Conservation (phyloP, 2,797 vertebrate genomes). For the Podarcis lilfordi region DNA sequence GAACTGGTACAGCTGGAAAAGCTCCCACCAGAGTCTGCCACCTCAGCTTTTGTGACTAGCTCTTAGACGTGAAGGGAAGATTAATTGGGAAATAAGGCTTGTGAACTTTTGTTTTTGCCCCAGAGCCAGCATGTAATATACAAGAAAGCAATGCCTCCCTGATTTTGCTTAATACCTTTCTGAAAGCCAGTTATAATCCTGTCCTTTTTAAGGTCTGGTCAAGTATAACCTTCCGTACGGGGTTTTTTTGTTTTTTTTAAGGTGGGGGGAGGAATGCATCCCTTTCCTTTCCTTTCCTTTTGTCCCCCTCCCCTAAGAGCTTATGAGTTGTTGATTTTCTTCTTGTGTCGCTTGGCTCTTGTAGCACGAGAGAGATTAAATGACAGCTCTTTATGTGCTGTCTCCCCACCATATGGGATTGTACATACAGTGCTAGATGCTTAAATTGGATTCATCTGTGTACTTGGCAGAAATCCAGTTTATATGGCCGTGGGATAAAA, state of each 20-base stretch:
- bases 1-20: background rate
- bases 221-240: background rate
- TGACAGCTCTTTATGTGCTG: slow-evolving; percentile 12
- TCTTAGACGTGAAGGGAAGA: background rate
- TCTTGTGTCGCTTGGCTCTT: slow-evolving; percentile 10
- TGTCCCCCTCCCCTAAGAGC: background rate
- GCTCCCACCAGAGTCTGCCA: background rate
- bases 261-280: background rate
- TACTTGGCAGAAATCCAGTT: slow-evolving; percentile 29
- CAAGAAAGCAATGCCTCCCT: background rate
- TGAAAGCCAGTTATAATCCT: background rate
- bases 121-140: background rate
- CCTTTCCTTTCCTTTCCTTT: background rate
- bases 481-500: slow-evolving; percentile 22
- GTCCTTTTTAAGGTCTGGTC: background rate
- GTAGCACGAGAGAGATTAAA: slow-evolving; percentile 23
- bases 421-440: background rate
- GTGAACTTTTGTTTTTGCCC: background rate
- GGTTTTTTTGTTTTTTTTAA: too few relatives aligned
- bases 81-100: background rate
- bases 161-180: background rate
- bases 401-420: slow-evolving; percentile 23
- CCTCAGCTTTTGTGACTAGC: background rate
- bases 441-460: slow-evolving; percentile 40
- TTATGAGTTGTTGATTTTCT: slow-evolving; percentile 14